A percentile compares a stretch with the other conserved stretches of the same genome.
Conservation (phyloP, 2,113 vertebrate genomes). For the Corythaeola cristata region DNA sequence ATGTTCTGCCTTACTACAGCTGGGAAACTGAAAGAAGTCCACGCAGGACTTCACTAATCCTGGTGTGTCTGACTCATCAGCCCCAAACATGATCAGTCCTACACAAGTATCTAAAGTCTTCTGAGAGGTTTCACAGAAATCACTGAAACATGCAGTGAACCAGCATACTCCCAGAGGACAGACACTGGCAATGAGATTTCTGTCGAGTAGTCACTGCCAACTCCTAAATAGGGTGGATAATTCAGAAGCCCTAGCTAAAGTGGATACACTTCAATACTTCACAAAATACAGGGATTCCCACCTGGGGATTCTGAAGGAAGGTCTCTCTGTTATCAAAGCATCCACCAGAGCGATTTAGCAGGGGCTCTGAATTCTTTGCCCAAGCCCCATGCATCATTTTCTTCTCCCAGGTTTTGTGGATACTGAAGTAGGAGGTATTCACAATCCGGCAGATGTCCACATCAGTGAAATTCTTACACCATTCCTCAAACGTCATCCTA, state of each 20-base stretch:
- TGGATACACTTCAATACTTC: background rate
- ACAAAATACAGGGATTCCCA: conserved; percentile 36
- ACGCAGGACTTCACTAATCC: background rate
- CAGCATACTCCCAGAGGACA: background rate
- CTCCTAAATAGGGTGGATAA: background rate
- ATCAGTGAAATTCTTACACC: conserved; percentile 89
- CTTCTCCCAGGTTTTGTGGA: conserved; percentile 87
- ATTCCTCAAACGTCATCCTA: conserved; percentile 94
- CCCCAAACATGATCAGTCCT: background rate
- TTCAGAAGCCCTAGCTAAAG: background rate
- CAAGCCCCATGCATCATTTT: conserved; percentile 82
- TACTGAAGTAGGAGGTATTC: conserved; percentile 86
- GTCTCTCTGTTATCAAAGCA: conserved; percentile 87
- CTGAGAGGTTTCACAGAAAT: background rate
- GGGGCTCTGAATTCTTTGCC: conserved; percentile 81
- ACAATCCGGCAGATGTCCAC: conserved; percentile 87
- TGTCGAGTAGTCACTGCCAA: background rate
- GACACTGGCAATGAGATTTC: background rate
- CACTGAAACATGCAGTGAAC: background rate
- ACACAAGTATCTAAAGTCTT: background rate
- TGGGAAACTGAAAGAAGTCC: background rate
- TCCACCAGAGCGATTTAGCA: conserved; percentile 88
- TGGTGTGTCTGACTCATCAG: background rate
- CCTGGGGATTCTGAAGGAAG: conserved; percentile 98
- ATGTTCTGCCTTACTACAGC: background rate